These are phyloP conservation scores for Graptemys geographica DNA, from an alignment of 2,797 vertebrate genomes.

Conservation along the genomic window DNA sequence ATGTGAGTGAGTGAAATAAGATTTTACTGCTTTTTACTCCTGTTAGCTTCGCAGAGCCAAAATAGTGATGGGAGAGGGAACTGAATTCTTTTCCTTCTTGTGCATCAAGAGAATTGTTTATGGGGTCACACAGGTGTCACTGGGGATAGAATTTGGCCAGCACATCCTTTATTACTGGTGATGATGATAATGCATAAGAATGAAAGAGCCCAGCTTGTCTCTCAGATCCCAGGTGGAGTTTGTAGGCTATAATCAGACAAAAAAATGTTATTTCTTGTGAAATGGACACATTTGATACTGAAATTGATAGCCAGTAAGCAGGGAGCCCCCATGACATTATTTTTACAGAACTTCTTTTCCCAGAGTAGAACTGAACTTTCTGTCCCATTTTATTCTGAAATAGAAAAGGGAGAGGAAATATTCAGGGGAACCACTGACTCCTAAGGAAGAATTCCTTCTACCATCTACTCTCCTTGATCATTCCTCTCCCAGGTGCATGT, in stretches of 20 bases:
- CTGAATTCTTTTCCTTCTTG: neutral
- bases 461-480: accelerated
- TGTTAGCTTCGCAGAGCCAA: neutral
- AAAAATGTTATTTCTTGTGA: neutral
- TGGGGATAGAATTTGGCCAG: neutral
- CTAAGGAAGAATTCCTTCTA: neutral
- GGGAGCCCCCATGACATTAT: neutral
- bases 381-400: neutral
- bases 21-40: accelerated
- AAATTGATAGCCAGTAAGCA: neutral
- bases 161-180: neutral
- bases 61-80: neutral
- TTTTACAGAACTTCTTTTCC: accelerated
- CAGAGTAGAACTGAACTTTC: neutral
- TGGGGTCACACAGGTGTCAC: neutral
- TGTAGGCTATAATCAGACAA: neutral
- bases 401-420: neutral
- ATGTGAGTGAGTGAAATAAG: neutral
- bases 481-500: neutral
- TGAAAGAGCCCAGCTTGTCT: neutral
- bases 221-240: neutral
- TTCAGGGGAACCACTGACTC: neutral
- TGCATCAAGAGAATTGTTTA: neutral
- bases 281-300: accelerated
- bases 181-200: accelerated